Percentiles rank a stretch among this genome's conserved stretches.
Evolutionary conservation across 2,888 invertebrate genomes (phyloP).

Genomic region (Drosophila anomalipes): DNA sequence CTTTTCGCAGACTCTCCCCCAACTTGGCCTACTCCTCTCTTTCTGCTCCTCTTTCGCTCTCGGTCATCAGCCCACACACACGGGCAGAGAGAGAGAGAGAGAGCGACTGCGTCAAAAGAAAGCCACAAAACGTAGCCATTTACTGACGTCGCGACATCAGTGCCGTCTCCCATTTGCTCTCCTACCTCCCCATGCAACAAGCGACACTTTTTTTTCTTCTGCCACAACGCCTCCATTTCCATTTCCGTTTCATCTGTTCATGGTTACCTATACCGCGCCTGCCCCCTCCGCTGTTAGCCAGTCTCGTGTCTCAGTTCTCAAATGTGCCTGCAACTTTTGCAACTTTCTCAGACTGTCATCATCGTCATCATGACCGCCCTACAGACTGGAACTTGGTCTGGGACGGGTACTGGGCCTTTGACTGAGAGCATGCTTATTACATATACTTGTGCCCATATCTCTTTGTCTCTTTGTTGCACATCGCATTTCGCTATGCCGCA

Average conservation of each 20-base stretch:
- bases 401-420: not conserved
- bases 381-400: constrained; percentile 25
- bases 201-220: not conserved
- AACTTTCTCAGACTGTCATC: constrained; percentile 78
- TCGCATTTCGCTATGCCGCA: constrained; percentile 57
- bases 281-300: constrained; percentile 3
- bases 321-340: constrained; percentile 62
- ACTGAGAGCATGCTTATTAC: constrained; percentile 14
- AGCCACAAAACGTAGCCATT: constrained; percentile 69
- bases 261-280: constrained; percentile 6
- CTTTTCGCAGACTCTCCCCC: constrained; percentile 21
- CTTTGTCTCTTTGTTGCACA: constrained; percentile 42
- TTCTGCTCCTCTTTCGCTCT: constrained; percentile 17
- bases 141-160: constrained; percentile 61
- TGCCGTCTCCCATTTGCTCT: constrained; percentile 21
- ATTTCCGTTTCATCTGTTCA: constrained; percentile 41
- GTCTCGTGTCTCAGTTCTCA: constrained; percentile 17
- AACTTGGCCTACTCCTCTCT: constrained; percentile 9
- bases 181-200: not conserved
- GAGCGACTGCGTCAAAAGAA: constrained; percentile 64
- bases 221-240: constrained; percentile 36
- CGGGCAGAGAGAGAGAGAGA: not conserved
- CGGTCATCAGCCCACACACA: constrained; percentile 36
- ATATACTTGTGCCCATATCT: constrained; percentile 18
- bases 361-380: constrained; percentile 39